Conservation (phyloP, 1,140 invertebrate species). For the Hestina assimilis region DNA sequence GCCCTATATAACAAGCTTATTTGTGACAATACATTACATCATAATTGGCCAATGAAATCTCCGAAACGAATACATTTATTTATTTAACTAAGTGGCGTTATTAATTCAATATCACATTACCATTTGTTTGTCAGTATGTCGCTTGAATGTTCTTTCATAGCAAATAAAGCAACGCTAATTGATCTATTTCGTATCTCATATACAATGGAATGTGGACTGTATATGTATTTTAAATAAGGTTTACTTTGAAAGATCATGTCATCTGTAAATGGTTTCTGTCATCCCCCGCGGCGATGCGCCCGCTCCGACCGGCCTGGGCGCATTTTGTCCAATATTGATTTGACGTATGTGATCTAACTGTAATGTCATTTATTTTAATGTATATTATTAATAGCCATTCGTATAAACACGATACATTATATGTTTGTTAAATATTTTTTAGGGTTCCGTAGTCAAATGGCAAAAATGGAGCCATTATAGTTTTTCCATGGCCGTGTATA, state of each 20-base stretch:
- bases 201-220: neutral
- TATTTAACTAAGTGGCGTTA: neutral
- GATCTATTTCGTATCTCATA: too few relatives aligned
- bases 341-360: neutral
- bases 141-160: conserved; percentile 9
- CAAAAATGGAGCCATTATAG: too few relatives aligned
- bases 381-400: neutral
- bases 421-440: too few relatives aligned
- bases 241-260: conserved; percentile 58
- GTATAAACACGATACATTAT: too few relatives aligned
- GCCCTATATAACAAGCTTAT: too few relatives aligned
- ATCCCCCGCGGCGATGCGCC: conserved; percentile 40
- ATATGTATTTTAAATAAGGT: too few relatives aligned
- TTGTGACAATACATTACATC: too few relatives aligned
- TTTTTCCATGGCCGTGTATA: too few relatives aligned
- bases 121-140: neutral
- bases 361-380: neutral
- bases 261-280: conserved; percentile 53
- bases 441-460: neutral
- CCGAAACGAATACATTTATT: neutral
- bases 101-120: conserved; percentile 7
- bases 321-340: neutral
- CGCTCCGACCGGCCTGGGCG: conserved; percentile 2
- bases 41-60: too few relatives aligned
- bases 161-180: conserved; percentile 12